These are phyloP conservation scores for Cynaeus angustus DNA, from an alignment of 2,888 invertebrate genomes.

Conservation along the genomic window DNA sequence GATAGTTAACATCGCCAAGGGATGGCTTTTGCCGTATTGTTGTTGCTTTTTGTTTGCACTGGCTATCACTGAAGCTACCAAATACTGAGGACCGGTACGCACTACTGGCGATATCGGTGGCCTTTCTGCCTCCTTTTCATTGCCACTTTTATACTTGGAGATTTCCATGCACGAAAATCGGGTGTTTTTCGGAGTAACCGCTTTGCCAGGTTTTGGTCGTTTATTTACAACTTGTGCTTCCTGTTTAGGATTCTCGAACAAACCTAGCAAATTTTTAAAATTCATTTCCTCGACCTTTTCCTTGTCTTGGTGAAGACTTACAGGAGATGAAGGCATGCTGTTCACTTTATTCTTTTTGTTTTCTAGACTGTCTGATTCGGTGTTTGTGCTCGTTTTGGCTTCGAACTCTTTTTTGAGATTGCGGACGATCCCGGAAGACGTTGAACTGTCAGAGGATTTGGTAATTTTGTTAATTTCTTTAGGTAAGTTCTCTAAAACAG, in stretches of 20 bases:
- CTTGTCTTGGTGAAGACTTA: conserved; percentile 74
- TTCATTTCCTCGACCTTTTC: conserved; percentile 77
- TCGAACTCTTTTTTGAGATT: conserved; percentile 92
- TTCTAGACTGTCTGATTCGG: conserved; percentile 61
- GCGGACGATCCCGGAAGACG: conserved; percentile 82
- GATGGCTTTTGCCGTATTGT: conserved; percentile 95
- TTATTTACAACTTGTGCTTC: conserved; percentile 60
- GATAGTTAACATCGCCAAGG: conserved; percentile 89
- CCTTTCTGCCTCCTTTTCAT: conserved; percentile 31
- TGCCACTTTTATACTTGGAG: conserved; percentile 58
- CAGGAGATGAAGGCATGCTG: conserved; percentile 79
- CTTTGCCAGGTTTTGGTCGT: conserved; percentile 54
- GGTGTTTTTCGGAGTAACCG: conserved; percentile 53
- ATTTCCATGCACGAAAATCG: conserved; percentile 68
- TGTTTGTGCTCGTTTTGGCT: conserved; percentile 77
- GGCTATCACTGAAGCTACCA: conserved; percentile 80
- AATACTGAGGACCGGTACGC: conserved; percentile 66
- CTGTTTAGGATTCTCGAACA: conserved; percentile 77
- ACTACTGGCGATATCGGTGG: conserved; percentile 51
- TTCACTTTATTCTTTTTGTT: conserved; percentile 69
- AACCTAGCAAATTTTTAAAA: conserved; percentile 83
- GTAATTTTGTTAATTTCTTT: conserved; percentile 67
- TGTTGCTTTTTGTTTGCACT: conserved; percentile 82
- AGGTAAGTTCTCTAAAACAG: conserved; percentile 72
- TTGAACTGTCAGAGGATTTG: conserved; percentile 66